These are phyloP conservation scores for Henricia sp. DNA, from an alignment of 53 echinoderm and acorn worm genomes.

Conservation along the genomic window DNA sequence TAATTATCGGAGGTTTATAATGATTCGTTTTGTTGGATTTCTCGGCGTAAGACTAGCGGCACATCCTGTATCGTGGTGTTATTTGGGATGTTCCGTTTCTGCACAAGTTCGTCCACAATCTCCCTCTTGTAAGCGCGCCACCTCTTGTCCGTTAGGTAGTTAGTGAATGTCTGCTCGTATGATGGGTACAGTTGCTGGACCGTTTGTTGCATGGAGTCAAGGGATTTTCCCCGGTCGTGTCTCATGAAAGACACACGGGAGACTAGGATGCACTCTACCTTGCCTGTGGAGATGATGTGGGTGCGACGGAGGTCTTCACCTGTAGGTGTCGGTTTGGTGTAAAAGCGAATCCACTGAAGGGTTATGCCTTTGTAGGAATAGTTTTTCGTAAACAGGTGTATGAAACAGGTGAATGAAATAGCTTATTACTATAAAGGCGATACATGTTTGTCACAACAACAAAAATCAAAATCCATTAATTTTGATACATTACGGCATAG, in stretches of 20 bases:
- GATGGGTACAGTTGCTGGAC: conserved; percentile 70
- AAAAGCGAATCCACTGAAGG: no score
- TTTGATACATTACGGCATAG: no score
- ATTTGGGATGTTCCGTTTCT: conserved; percentile 71
- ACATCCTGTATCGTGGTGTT: conserved; percentile 78
- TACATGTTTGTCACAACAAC: no score
- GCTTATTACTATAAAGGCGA: no score
- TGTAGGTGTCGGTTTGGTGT: conserved; percentile 4
- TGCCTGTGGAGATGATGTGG: conserved; percentile 73
- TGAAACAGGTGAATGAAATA: no score
- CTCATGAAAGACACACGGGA: conserved; percentile 83
- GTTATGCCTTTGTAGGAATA: no score
- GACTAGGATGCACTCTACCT: conserved; percentile 84
- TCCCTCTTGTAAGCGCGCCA: conserved; percentile 82
- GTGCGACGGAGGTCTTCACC: conserved; percentile 94
- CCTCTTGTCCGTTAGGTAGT: conserved; percentile 73
- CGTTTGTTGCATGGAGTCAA: conserved; percentile 69
- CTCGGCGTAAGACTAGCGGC: conserved; percentile 56
- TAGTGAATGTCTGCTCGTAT: conserved; percentile 76
- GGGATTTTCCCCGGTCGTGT: conserved; percentile 82
- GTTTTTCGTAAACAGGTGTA: no score
- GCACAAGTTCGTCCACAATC: conserved; percentile 77
- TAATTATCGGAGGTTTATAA: no score
- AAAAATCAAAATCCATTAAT: no score
- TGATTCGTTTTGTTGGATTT: background rate